These are phyloP conservation scores for Cardiocondyla obscurior DNA, from an alignment of 1,140 invertebrate species.

Conservation along the genomic window DNA sequence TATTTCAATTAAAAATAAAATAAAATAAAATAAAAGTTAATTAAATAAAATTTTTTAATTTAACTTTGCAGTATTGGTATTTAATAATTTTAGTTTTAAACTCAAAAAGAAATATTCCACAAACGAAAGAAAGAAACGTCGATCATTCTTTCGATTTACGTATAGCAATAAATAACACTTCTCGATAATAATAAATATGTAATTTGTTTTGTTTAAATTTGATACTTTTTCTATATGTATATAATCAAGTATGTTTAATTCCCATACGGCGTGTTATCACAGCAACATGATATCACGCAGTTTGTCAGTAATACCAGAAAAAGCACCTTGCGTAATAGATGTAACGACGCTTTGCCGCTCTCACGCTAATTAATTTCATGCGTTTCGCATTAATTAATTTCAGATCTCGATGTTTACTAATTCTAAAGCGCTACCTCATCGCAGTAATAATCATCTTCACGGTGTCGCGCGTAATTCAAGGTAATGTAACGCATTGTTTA, in stretches of 20 bases:
- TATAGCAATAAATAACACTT: not conserved
- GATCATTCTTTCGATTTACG: not conserved
- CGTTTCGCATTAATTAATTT: conserved; percentile 43
- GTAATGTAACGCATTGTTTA: conserved; percentile 32
- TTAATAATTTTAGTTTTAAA: not conserved
- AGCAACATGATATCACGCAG: not conserved
- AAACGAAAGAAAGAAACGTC: not conserved
- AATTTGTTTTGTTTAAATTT: not conserved
- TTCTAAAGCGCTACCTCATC: conserved; percentile 40
- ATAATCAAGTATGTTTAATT: conserved; percentile 3
- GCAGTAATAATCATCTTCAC: conserved; percentile 40
- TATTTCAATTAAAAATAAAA: not conserved
- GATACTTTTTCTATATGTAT: not conserved
- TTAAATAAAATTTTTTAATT: not conserved
- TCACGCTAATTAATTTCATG: conserved; percentile 39
- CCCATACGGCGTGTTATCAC: not conserved
- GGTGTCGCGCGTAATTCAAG: conserved; percentile 7
- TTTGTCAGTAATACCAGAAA: not conserved
- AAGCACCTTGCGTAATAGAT: not conserved
- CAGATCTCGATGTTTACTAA: conserved; percentile 45
- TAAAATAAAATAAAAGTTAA: not conserved
- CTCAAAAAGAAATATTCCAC: not conserved
- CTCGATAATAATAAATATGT: not conserved
- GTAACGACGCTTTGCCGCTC: conserved; percentile 33
- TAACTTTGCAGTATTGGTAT: not conserved